Evolutionary conservation across 1,140 invertebrate species (phyloP), one percentile per base, ranked within the genome.

Genomic region (Mylabris phalerata): DNA sequence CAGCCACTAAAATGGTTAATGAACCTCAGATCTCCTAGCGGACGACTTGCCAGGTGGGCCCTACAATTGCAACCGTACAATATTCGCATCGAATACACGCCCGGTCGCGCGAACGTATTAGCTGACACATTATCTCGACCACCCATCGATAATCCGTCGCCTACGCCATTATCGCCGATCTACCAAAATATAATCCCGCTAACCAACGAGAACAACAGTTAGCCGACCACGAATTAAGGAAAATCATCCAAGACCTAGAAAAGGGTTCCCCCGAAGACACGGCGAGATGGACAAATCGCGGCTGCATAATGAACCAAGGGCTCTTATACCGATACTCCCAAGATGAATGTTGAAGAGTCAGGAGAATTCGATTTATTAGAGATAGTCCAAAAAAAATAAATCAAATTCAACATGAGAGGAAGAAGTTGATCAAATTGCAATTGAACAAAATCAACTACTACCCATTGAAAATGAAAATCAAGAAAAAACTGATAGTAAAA

Each of bases 41-140:
- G n/a, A n/a, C 57, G 71, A 6, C 24, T 75, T 9, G 63, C 61
- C 1, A 24, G 69, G 4, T 74, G 71, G 68, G 66, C 68, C 3
- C 47, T 74, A 5, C 42, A 57, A 7, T 40, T 75, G 3, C 68
- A 75, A 46, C 19, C 65, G 1, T 71, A 64, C 55, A 19, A 72
- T 43, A 0, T 72, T 0, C 6, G 51, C 2, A 59, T 69, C 0
- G 40, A 61, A 4, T 67, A 75, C 46, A 48, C 45, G 1, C 66
- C 68, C 1, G 71, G 71, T 13, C 67, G 65, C 41, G 19, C 47
- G 0, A 75, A 75, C 46, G 57, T 67, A 0, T 46, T 72, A 4
- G 71, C 71, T 3, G 72, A 74, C 45, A 61, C 61, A 0, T 49
- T 75, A 10, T 63, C 57, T 9, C 47, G 65, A 9, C 69, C 63